A percentile compares a stretch with the other conserved stretches of the same genome.
These are phyloP conservation scores for Drosophila sucinea DNA, from an alignment of 1,140 invertebrate genomes.

Conservation along the genomic window DNA sequence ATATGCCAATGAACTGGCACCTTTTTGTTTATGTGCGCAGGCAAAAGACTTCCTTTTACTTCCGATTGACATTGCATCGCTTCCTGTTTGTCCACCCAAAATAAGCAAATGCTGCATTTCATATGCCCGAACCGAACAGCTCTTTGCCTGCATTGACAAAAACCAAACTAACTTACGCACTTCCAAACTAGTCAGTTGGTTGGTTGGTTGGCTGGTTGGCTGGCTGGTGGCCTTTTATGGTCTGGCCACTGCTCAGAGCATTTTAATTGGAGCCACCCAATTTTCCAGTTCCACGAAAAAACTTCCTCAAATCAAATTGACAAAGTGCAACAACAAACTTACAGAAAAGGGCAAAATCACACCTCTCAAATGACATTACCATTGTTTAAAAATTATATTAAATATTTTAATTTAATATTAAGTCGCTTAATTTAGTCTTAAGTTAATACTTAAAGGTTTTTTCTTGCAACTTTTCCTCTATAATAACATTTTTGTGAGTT, in stretches of 20 bases:
- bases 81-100: constrained; percentile 21
- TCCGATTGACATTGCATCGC: constrained; percentile 18
- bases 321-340: not conserved
- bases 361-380: no score
- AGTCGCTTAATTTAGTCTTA: no score
- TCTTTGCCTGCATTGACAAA: constrained; percentile 10
- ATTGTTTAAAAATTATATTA: no score
- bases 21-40: constrained; percentile 3
- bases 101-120: constrained; percentile 19
- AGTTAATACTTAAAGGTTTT: no score
- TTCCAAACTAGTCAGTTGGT: not conserved
- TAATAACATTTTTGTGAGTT: no score
- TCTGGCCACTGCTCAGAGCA: not conserved
- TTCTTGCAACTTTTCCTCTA: no score
- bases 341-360: no score
- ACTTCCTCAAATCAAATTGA: not conserved
- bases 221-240: constrained; percentile 5
- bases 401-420: no score
- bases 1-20: constrained; percentile 19
- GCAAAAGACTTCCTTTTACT: constrained; percentile 12
- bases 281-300: constrained; percentile 6
- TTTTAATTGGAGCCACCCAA: constrained; percentile 19
- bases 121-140: not conserved
- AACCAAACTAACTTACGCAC: constrained; percentile 8
- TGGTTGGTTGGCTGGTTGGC: not conserved